phyloP scores from a whole-genome alignment of 2,797 vertebrate genomes.

The Neostethus bicornis region DNA sequence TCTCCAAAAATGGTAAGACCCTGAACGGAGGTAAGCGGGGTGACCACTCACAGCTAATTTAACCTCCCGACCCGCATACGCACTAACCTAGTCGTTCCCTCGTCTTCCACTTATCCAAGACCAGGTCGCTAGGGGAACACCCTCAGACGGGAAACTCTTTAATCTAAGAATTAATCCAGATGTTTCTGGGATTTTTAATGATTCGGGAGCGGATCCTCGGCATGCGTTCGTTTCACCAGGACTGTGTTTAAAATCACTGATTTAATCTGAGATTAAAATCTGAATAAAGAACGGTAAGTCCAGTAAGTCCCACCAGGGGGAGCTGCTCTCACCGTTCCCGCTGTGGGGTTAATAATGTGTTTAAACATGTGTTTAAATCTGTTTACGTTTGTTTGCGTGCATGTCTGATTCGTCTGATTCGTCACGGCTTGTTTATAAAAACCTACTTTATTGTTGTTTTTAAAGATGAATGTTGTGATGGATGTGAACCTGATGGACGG shows the following conservation, averaged over 20 bases:
- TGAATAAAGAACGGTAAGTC: constrained; percentile 49
- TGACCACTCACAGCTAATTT: no score
- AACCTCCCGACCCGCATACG: no score
- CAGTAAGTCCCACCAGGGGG: background rate
- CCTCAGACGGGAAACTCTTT: no score
- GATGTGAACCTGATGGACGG: constrained; percentile 48
- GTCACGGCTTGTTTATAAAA: constrained; percentile 32
- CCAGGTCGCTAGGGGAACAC: no score
- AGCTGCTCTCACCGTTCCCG: no score
- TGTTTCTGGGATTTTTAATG: background rate
- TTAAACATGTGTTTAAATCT: constrained; percentile 35
- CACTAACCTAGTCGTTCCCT: no score
- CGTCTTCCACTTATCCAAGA: no score
- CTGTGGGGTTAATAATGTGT: no score
- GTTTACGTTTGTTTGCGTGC: constrained; percentile 44
- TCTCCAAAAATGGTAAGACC: constrained; percentile 94
- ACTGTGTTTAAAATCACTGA: constrained; percentile 25
- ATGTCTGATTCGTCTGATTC: constrained; percentile 48
- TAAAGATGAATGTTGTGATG: constrained; percentile 51
- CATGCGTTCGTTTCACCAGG: constrained; percentile 46
- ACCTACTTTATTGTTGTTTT: constrained; percentile 19
- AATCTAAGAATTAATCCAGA: no score
- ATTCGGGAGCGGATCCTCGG: constrained; percentile 28
- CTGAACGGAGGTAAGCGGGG: no score
- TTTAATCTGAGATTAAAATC: background rate